Percentiles rank a stretch among this genome's conserved stretches.
phyloP scores from a whole-genome alignment of 2,888 invertebrate genomes.

The Amiota communis region DNA sequence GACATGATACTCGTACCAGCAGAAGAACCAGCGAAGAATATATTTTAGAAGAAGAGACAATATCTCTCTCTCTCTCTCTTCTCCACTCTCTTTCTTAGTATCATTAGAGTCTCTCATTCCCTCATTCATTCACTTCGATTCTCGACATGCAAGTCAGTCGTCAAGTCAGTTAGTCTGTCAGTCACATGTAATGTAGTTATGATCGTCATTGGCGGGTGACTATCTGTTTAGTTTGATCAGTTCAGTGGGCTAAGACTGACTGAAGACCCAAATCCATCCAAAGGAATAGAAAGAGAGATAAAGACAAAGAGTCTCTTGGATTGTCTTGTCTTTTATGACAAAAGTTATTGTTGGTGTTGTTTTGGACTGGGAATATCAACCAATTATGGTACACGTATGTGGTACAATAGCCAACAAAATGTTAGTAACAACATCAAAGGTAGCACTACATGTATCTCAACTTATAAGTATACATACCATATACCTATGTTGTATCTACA shows the following conservation, averaged over 20 bases:
- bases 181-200: slow-evolving; percentile 34
- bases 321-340: background rate
- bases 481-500: no score
- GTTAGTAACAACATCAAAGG: no score
- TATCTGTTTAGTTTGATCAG: slow-evolving; percentile 43
- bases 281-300: background rate
- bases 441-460: no score
- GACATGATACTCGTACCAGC: background rate
- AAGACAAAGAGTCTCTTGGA: background rate
- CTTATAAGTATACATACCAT: no score
- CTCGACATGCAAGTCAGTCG: background rate
- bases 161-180: background rate
- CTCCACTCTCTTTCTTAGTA: no score
- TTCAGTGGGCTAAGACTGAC: slow-evolving; percentile 27
- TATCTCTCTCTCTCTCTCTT: background rate
- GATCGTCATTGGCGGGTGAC: slow-evolving; percentile 49
- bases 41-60: background rate
- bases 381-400: no score
- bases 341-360: no score
- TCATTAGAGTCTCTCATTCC: background rate
- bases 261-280: no score
- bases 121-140: background rate
- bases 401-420: no score
- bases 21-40: background rate
- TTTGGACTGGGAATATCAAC: no score